Evolutionary conservation across 2,113 vertebrate species (phyloP).

Genomic region (Vanacampus margaritifer): DNA sequence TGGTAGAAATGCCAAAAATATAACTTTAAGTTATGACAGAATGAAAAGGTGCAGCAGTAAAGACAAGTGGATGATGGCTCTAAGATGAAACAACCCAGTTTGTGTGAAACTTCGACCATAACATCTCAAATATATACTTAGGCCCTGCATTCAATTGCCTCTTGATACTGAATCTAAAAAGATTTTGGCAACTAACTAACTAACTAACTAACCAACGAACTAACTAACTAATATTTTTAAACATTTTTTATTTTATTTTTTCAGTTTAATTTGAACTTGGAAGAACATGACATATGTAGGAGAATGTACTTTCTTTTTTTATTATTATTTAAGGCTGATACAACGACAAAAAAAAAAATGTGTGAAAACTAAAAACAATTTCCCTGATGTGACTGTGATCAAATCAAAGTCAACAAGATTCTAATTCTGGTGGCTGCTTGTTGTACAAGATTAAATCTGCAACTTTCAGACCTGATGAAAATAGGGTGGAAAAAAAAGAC

Average conservation of each 20-base stretch:
- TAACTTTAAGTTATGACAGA: conserved; percentile 22
- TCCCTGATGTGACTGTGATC: background rate
- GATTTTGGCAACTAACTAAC: no score
- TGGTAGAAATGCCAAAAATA: conserved; percentile 36
- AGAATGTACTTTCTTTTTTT: background rate
- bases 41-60: conserved; percentile 15
- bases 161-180: conserved; percentile 13
- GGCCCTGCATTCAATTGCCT: conserved; percentile 1
- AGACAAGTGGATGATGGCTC: conserved; percentile 6
- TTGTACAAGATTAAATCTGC: conserved; percentile 34
- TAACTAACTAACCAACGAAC: no score
- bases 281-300: background rate
- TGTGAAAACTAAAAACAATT: background rate
- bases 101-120: conserved; percentile 21
- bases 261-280: background rate
- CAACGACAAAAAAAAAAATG: background rate
- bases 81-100: background rate
- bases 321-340: background rate
- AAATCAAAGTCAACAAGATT: conserved; percentile 1
- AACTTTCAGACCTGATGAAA: conserved; percentile 47
- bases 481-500: no score
- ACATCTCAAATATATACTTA: conserved; percentile 26
- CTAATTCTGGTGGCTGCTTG: conserved; percentile 3
- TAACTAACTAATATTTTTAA: no score
- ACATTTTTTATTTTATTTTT: background rate